Evolutionary conservation across 2,888 invertebrate genomes (phyloP).

Genomic region (Diaprepes abbreviatus): DNA sequence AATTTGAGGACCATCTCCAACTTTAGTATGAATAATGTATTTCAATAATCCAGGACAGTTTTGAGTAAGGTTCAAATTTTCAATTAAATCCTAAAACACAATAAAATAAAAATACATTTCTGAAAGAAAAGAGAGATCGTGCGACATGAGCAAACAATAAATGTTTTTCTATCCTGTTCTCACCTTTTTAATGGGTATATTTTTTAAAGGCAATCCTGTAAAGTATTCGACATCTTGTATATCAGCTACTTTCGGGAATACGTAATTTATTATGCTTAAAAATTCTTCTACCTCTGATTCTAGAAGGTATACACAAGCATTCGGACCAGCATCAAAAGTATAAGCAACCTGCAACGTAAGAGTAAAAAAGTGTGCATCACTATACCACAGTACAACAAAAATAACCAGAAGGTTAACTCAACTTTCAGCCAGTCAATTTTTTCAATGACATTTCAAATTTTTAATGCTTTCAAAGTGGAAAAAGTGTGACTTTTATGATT

Average conservation of each 20-base stretch:
- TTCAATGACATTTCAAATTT: too few relatives aligned
- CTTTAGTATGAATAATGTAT: slow-evolving; percentile 86
- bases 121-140: slow-evolving; percentile 44
- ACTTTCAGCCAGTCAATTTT: too few relatives aligned
- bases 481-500: too few relatives aligned
- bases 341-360: slow-evolving; percentile 81
- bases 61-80: slow-evolving; percentile 46
- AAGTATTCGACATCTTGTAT: slow-evolving; percentile 69
- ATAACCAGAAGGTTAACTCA: too few relatives aligned
- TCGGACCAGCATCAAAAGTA: slow-evolving; percentile 99
- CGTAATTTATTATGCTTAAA: slow-evolving; percentile 76
- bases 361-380: too few relatives aligned
- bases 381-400: too few relatives aligned
- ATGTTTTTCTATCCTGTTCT: too few relatives aligned
- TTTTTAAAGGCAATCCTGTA: slow-evolving; percentile 69
- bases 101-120: too few relatives aligned
- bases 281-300: slow-evolving; percentile 81
- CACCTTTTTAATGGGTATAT: slow-evolving; percentile 24
- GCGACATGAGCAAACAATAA: too few relatives aligned
- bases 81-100: too few relatives aligned
- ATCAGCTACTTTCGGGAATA: slow-evolving; percentile 78
- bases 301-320: slow-evolving; percentile 90
- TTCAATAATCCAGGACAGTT: slow-evolving; percentile 74
- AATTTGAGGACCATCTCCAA: slow-evolving; percentile 84
- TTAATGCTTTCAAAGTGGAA: too few relatives aligned